Base-by-base conservation (phyloP, 2,888 invertebrate species). In the Torymus auratus region DNA sequence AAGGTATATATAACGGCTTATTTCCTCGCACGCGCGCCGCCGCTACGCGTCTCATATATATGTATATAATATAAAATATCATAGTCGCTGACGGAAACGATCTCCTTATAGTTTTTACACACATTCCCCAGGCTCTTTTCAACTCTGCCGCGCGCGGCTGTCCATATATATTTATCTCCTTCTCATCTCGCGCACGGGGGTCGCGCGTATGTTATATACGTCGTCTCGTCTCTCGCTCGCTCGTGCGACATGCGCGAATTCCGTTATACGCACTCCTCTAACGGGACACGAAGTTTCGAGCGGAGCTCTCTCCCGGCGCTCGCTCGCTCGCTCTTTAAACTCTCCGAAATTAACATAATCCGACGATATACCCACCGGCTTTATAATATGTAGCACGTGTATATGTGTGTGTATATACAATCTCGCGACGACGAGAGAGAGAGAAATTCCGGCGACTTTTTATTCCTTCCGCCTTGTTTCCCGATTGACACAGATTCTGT, bases 321-420 rank as follows among this genome's bases (percentile, higher is more conserved):
- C 28, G 28, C 52, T 41, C 58, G 17, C 41, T 20, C 84, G 83
- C 81, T 75, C 65, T 73, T 70, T 80, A 58, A 70, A 74, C 55
- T 41, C 13, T 17, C 28, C 28, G 28, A 23, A 70, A 90, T 90
- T 90, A 90, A 85, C 90, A 90, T 90, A 89, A 88, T 88, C 85
- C 84, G 83, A 82, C 81, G 82, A 62, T 62, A 62, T 1, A 20
- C 23, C 65, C 70, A 41, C 78, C 83, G 80, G 70, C 73, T 73
- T 69, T 72, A 67, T 64, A 68, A 23, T 41, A 11, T 69, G 28
- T 50, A 28, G 14, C 55, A 28, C 52, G 58, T n/a, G 53, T 61
- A 14, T 62, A 70, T 55, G 52, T 75, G 53, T 61, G 12, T 13
- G 58, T 50, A 7, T 64, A 79, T 83, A 72, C 85, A 83, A 85